These are phyloP conservation scores for Parapristionchus giblindavisi DNA, from an alignment of 2,888 invertebrate genomes.

Conservation along the genomic window DNA sequence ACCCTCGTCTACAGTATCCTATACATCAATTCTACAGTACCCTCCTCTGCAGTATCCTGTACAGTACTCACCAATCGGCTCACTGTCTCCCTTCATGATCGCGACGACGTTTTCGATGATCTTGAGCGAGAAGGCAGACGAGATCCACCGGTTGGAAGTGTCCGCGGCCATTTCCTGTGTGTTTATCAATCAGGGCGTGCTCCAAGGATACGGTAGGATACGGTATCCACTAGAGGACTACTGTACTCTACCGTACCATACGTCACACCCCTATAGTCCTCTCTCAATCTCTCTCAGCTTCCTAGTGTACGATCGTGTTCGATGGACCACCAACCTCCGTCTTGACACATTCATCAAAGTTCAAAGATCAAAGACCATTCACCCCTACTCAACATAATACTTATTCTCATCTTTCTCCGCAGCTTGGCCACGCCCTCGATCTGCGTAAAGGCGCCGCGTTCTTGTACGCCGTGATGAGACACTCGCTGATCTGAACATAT, in stretches of 20 bases:
- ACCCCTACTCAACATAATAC: slow-evolving; percentile 34
- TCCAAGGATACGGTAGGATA: too few relatives aligned
- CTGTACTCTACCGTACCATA: too few relatives aligned
- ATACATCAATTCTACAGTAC: too few relatives aligned
- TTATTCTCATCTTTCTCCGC: slow-evolving; percentile 25
- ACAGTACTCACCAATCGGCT: slow-evolving; percentile 48
- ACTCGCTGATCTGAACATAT: slow-evolving; percentile 50
- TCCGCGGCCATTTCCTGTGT: slow-evolving; percentile 49
- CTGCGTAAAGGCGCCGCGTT: slow-evolving; percentile 53
- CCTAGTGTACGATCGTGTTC: too few relatives aligned
- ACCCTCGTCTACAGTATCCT: too few relatives aligned
- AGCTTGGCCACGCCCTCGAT: slow-evolving; percentile 41
- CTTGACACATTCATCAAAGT: neutral
- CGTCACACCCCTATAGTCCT: too few relatives aligned
- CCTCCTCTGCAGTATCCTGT: too few relatives aligned
- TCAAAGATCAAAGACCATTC: neutral
- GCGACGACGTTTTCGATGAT: slow-evolving; percentile 48
- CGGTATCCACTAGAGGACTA: too few relatives aligned
- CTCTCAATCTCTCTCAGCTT: too few relatives aligned
- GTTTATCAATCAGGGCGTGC: too few relatives aligned
- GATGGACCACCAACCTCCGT: too few relatives aligned
- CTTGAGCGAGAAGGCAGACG: slow-evolving; percentile 46
- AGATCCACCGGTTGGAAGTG: slow-evolving; percentile 51
- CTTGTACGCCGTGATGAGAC: slow-evolving; percentile 47
- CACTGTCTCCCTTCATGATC: slow-evolving; percentile 54